Conservation (phyloP, 2,797 vertebrate species). For the Meda fulgida region DNA sequence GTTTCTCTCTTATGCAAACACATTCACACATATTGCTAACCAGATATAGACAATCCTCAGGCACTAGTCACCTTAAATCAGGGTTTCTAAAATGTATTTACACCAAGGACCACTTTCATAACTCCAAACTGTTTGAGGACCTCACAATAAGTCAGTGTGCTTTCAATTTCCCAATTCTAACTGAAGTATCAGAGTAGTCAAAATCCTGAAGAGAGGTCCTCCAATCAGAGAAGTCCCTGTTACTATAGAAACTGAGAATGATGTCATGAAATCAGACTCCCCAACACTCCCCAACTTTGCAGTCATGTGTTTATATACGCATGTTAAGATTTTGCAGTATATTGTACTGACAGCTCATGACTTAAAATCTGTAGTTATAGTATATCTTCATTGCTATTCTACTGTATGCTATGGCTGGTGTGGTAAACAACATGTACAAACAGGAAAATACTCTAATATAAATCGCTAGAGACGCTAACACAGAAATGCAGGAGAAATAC, state of each 20-base stretch:
- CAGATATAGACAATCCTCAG: slow-evolving; percentile 18
- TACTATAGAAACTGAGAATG: slow-evolving; percentile 21
- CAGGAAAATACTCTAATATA: too few relatives aligned
- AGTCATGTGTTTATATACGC: background rate
- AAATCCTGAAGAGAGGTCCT: background rate
- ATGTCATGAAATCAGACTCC: background rate
- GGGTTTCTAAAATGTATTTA: background rate
- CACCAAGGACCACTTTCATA: background rate
- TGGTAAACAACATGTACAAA: background rate
- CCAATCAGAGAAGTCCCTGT: slow-evolving; percentile 8
- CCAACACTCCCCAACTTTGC: background rate
- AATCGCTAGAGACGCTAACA: background rate
- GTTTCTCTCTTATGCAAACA: slow-evolving; percentile 11
- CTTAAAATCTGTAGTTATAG: background rate
- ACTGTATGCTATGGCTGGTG: background rate
- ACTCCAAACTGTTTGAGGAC: background rate
- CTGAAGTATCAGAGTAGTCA: background rate
- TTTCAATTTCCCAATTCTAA: slow-evolving; percentile 4
- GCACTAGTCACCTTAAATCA: background rate
- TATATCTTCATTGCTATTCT: background rate
- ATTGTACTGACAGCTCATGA: background rate
- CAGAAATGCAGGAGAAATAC: background rate
- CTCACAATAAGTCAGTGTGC: background rate
- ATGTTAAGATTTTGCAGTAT: background rate
- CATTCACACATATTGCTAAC: slow-evolving; percentile 1